Conservation (phyloP, 1,140 invertebrate species). For the Paralvinella palmiformis region DNA sequence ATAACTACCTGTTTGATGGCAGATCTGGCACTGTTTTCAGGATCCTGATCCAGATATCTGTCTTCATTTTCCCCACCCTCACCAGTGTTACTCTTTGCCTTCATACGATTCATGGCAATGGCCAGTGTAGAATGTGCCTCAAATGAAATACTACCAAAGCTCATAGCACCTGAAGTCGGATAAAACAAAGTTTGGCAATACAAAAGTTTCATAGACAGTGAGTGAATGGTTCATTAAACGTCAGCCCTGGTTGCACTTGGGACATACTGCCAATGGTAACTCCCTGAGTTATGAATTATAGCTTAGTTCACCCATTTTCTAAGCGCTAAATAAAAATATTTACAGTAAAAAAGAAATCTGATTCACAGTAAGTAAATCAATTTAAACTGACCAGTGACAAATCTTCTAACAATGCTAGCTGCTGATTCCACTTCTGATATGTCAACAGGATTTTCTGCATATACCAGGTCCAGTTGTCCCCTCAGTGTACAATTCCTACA, state of each 20-base stretch:
- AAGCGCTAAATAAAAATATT: neutral
- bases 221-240: no score
- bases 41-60: slow-evolving; percentile 70
- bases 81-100: slow-evolving; percentile 94
- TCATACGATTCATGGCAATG: slow-evolving; percentile 93
- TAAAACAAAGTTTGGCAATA: no score
- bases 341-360: slow-evolving; percentile 1
- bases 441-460: slow-evolving; percentile 64
- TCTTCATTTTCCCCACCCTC: slow-evolving; percentile 83
- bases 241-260: no score
- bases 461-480: slow-evolving; percentile 83
- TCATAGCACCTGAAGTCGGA: slow-evolving; percentile 72
- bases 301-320: neutral
- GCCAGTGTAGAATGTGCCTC: slow-evolving; percentile 93
- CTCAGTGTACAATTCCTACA: slow-evolving; percentile 80
- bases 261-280: no score
- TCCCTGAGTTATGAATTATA: neutral
- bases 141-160: slow-evolving; percentile 84
- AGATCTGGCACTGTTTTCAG: slow-evolving; percentile 60
- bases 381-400: slow-evolving; percentile 57
- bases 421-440: slow-evolving; percentile 85
- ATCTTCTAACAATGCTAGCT: slow-evolving; percentile 91
- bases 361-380: slow-evolving; percentile 1
- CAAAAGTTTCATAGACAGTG: no score
- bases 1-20: slow-evolving; percentile 62